Percentiles rank a stretch among this genome's conserved stretches.
These are phyloP conservation scores for Tragelaphus strepsiceros DNA, from an alignment of 2,113 vertebrate genomes.

Conservation along the genomic window DNA sequence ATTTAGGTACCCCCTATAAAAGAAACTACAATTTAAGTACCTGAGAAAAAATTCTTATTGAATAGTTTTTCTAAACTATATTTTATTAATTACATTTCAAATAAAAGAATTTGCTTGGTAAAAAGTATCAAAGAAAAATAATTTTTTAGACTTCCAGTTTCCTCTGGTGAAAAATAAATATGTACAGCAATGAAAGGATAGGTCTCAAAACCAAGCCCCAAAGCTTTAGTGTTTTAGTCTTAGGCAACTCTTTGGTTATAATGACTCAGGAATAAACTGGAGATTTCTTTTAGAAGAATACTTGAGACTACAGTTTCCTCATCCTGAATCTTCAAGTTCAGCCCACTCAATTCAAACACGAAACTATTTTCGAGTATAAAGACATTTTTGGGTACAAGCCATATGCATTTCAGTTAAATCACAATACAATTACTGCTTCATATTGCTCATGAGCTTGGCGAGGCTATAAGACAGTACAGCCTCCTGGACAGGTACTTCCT, in stretches of 20 bases:
- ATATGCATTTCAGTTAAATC: background rate
- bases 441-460: background rate
- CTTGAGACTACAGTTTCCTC: background rate
- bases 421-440: background rate
- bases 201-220: background rate
- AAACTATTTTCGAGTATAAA: background rate
- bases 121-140: background rate
- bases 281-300: slow-evolving; percentile 7
- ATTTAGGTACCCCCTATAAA: background rate
- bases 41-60: background rate
- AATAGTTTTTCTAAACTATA: slow-evolving; percentile 3
- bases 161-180: background rate
- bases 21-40: background rate
- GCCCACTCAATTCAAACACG: background rate
- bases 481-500: background rate
- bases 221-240: background rate
- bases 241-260: background rate
- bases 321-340: background rate
- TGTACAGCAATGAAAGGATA: background rate
- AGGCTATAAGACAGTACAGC: background rate
- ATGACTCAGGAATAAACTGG: background rate
- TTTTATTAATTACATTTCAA: background rate
- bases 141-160: background rate
- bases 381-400: background rate
- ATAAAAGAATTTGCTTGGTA: background rate